Conservation (phyloP, 2,888 invertebrate genomes). For the Agonopterix heracliana region DNA sequence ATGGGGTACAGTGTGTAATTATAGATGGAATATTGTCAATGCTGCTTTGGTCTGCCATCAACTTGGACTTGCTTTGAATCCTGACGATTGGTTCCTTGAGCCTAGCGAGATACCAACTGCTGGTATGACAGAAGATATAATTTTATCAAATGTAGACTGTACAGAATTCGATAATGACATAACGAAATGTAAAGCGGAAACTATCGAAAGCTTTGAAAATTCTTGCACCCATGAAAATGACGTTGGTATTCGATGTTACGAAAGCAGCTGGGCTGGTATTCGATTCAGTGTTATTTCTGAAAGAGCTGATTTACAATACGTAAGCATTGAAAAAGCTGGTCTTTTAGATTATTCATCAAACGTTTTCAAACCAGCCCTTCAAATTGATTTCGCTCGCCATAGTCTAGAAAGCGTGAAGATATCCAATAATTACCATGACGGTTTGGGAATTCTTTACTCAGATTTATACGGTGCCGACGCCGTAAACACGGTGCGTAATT, state of each 20-base stretch:
- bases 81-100: slow-evolving; percentile 92
- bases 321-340: slow-evolving; percentile 94
- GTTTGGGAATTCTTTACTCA: slow-evolving; percentile 94
- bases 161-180: slow-evolving; percentile 93
- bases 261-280: slow-evolving; percentile 95
- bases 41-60: slow-evolving; percentile 97
- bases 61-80: slow-evolving; percentile 93
- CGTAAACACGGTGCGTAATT: slow-evolving; percentile 87
- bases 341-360: slow-evolving; percentile 94
- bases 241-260: slow-evolving; percentile 92
- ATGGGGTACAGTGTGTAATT: slow-evolving; percentile 99
- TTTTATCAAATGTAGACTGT: slow-evolving; percentile 92
- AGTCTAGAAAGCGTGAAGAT: slow-evolving; percentile 88
- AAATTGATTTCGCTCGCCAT: slow-evolving; percentile 90
- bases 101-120: slow-evolving; percentile 87
- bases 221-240: slow-evolving; percentile 91
- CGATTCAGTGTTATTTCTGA: slow-evolving; percentile 92
- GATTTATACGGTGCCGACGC: slow-evolving; percentile 93
- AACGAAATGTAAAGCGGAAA: slow-evolving; percentile 90
- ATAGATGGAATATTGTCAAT: slow-evolving; percentile 94
- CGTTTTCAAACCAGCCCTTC: slow-evolving; percentile 90
- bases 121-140: slow-evolving; percentile 84
- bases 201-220: slow-evolving; percentile 86
- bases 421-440: slow-evolving; percentile 92
- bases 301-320: slow-evolving; percentile 89